A percentile compares a stretch with the other conserved stretches of the same genome.
phyloP scores from a whole-genome alignment of 2,888 invertebrate species.

The Lepetodrilus schrolli region DNA sequence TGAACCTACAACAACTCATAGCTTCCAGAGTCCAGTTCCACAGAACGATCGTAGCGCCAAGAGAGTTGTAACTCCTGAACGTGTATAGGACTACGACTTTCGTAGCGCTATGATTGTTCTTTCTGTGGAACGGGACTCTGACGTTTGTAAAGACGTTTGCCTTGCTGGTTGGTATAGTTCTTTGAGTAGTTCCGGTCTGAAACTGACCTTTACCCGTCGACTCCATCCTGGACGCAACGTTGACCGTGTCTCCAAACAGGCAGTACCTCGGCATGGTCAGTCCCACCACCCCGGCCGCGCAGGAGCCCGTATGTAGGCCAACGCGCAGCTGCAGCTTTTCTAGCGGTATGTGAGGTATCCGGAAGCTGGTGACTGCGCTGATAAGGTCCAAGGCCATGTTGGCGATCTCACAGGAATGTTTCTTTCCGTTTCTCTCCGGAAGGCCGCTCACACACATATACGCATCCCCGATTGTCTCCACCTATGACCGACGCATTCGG shows the following conservation, averaged over 20 bases:
- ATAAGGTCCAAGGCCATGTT: constrained; percentile 72
- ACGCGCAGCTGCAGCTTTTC: constrained; percentile 64
- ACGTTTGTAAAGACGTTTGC: background rate
- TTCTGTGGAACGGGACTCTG: too few species aligned
- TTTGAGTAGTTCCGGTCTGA: too few species aligned
- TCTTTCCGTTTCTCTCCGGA: constrained; percentile 64
- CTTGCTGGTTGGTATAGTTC: background rate
- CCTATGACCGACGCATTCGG: too few species aligned
- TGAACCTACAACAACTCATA: background rate
- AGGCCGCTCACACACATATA: constrained; percentile 73
- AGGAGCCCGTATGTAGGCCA: constrained; percentile 67
- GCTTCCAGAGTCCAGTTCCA: too few species aligned
- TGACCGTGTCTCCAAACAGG: constrained; percentile 69
- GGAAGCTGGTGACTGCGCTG: constrained; percentile 66
- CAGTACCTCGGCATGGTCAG: constrained; percentile 69
- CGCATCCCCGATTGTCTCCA: constrained; percentile 73
- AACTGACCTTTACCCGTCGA: constrained; percentile 65
- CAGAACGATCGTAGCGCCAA: too few species aligned
- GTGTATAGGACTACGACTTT: too few species aligned
- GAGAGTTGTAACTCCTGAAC: too few species aligned
- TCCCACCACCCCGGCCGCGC: constrained; percentile 72
- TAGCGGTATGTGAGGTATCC: constrained; percentile 66
- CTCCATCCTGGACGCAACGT: constrained; percentile 69
- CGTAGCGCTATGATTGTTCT: too few species aligned
- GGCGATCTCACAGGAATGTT: constrained; percentile 71